phyloP scores from a whole-genome alignment of 2,113 vertebrate genomes.

The Sceloporus undulatus region DNA sequence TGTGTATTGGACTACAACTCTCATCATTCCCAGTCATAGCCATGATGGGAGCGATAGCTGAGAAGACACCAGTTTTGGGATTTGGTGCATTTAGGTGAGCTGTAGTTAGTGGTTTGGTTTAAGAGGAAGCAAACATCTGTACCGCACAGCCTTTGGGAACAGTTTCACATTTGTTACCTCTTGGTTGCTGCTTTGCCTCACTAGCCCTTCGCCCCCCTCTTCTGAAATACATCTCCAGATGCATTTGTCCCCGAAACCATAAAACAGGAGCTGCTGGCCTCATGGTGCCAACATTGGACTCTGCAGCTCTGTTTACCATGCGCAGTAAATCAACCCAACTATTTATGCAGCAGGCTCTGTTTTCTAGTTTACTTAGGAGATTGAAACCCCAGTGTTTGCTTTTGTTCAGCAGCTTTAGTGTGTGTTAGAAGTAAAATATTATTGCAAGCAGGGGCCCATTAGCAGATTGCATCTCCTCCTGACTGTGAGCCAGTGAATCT shows the following conservation, averaged over 20 bases:
- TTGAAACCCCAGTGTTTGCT: slow-evolving; percentile 71
- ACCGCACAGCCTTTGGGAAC: background rate
- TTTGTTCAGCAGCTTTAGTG: slow-evolving; percentile 73
- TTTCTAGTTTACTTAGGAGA: slow-evolving; percentile 72
- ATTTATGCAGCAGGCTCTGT: slow-evolving; percentile 48
- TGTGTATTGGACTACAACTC: background rate
- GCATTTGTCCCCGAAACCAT: background rate
- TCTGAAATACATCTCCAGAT: background rate
- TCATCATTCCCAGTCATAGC: background rate
- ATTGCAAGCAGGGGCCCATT: slow-evolving; percentile 65
- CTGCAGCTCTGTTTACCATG: slow-evolving; percentile 34
- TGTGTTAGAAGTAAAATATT: slow-evolving; percentile 70
- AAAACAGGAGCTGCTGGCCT: slow-evolving; percentile 45
- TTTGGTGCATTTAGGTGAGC: background rate
- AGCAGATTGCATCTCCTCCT: slow-evolving; percentile 67
- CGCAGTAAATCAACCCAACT: slow-evolving; percentile 63
- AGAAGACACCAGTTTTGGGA: background rate
- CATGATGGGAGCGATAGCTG: background rate
- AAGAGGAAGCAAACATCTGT: background rate
- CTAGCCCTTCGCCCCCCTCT: background rate
- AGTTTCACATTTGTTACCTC: background rate
- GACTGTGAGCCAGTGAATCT: slow-evolving; percentile 23
- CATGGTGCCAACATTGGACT: slow-evolving; percentile 44
- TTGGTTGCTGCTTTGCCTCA: background rate
- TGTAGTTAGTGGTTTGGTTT: background rate